These are phyloP conservation scores for Lasioglossum villosulum DNA, from an alignment of 2,888 invertebrate species.

Conservation along the genomic window DNA sequence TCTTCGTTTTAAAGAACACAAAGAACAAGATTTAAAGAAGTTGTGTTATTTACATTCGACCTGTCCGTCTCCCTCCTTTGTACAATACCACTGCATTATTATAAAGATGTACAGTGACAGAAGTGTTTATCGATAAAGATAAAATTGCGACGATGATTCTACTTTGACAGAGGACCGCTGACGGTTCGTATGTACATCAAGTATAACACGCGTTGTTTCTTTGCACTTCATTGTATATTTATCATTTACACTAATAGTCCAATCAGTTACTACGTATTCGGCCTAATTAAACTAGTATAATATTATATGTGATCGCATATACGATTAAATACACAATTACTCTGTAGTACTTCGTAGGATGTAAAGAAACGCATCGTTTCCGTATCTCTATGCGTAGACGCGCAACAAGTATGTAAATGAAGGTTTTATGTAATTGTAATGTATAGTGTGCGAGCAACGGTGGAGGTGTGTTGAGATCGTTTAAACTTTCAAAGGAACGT, in stretches of 20 bases:
- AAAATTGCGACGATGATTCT: background rate
- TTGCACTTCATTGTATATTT: background rate
- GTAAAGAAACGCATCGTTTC: slow-evolving; percentile 13
- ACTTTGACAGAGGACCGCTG: background rate
- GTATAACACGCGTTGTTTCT: background rate
- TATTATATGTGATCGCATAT: background rate
- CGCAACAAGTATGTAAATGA: background rate
- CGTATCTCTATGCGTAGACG: slow-evolving; percentile 3
- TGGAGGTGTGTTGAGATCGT: background rate
- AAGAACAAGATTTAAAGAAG: background rate
- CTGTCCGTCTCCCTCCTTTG: background rate
- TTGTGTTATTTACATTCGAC: background rate
- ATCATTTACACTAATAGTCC: slow-evolving; percentile 16
- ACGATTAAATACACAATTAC: slow-evolving; percentile 7
- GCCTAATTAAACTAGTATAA: slow-evolving; percentile 45
- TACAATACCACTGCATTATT: background rate
- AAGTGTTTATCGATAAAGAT: background rate
- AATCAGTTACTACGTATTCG: slow-evolving; percentile 43
- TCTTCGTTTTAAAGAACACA: background rate
- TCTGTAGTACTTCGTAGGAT: background rate
- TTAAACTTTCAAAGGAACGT: background rate
- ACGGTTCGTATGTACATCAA: background rate
- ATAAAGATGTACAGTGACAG: background rate
- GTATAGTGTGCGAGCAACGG: background rate
- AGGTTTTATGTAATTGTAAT: slow-evolving; percentile 33